Evolutionary conservation across 2,797 vertebrate genomes (phyloP).

Genomic region (Squalus acanthias): DNA sequence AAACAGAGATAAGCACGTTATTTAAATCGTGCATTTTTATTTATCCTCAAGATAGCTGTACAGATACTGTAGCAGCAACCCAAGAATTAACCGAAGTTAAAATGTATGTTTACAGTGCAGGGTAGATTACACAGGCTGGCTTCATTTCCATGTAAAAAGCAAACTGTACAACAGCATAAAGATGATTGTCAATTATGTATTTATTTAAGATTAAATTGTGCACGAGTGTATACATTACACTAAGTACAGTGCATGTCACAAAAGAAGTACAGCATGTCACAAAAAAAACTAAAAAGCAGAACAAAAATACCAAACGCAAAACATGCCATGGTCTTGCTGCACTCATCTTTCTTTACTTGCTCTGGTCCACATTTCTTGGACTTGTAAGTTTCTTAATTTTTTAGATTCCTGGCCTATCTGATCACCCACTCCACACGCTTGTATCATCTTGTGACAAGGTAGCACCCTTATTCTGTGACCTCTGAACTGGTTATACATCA

Average conservation of each 20-base stretch:
- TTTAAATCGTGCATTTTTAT: neutral
- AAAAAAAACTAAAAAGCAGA: neutral
- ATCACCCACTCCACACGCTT: neutral
- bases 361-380: neutral
- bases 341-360: neutral
- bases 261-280: neutral
- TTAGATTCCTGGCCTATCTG: neutral
- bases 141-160: neutral
- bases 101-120: neutral
- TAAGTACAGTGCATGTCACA: neutral
- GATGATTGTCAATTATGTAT: neutral
- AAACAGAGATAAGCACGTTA: neutral
- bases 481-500: neutral
- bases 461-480: neutral
- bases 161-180: neutral
- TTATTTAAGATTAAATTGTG: constrained; percentile 3
- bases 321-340: neutral
- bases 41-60: neutral
- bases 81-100: neutral
- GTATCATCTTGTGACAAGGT: neutral
- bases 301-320: neutral
- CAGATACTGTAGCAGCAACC: neutral
- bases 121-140: neutral
- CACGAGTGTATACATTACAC: neutral
- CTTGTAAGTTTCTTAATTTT: neutral